phyloP scores from a whole-genome alignment of 1,140 invertebrate species.

The Centruroides sculpturatus region DNA sequence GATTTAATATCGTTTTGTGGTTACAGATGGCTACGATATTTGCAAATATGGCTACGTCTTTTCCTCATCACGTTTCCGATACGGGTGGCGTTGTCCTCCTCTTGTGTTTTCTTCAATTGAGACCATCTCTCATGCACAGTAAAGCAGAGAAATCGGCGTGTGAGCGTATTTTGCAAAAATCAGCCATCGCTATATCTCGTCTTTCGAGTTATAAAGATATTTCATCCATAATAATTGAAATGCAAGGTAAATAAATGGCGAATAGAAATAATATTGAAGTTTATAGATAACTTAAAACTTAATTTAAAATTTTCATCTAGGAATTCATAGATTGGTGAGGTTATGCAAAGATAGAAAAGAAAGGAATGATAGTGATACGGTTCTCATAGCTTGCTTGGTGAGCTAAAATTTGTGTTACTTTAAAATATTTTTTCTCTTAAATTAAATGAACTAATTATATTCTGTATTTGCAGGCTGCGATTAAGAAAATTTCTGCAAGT shows the following conservation, averaged over 20 bases:
- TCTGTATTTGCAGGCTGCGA: conserved; percentile 41
- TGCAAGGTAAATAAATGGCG: conserved; percentile 49
- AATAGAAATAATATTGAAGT: not conserved
- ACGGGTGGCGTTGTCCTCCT: conserved; percentile 49
- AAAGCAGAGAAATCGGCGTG: conserved; percentile 46
- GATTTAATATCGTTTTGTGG: not conserved
- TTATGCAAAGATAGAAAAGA: conserved; percentile 50
- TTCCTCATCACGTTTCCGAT: conserved; percentile 23
- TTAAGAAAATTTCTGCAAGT: conserved; percentile 44
- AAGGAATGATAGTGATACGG: conserved; percentile 54
- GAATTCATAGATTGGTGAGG: conserved; percentile 51
- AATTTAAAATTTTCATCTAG: conserved; percentile 18
- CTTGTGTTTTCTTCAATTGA: conserved; percentile 54
- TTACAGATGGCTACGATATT: conserved; percentile 51
- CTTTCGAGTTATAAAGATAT: conserved; percentile 44
- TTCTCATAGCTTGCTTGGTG: conserved; percentile 56
- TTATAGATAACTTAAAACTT: no score
- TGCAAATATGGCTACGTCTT: conserved; percentile 56
- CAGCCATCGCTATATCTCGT: conserved; percentile 66
- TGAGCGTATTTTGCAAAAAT: conserved; percentile 63
- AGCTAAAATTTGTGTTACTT: conserved; percentile 23
- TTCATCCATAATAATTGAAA: conserved; percentile 40
- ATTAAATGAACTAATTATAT: conserved; percentile 1
- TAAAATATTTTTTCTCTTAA: no score
- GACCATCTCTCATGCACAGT: conserved; percentile 36